Evolutionary conservation across 2,113 vertebrate species (phyloP).

Genomic region (Helogale parvula): DNA sequence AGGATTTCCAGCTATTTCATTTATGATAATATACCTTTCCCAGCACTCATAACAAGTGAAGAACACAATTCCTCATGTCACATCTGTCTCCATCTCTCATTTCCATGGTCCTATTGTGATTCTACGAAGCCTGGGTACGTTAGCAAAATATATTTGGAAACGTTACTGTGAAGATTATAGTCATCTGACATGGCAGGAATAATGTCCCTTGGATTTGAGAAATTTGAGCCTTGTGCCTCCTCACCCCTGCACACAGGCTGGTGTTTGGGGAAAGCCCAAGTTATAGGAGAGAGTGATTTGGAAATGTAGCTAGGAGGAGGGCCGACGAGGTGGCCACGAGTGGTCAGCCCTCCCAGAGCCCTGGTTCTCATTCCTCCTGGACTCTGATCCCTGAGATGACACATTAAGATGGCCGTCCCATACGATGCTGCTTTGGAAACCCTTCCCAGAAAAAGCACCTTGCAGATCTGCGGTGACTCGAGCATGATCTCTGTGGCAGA

Average conservation of each 20-base stretch:
- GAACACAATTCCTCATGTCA: slow-evolving; percentile 57
- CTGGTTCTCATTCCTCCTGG: neutral
- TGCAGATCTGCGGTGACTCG: neutral
- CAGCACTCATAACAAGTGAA: slow-evolving; percentile 14
- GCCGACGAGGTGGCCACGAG: neutral
- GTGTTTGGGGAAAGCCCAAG: neutral
- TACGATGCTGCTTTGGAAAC: neutral
- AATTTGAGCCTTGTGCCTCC: neutral
- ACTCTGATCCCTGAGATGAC: neutral
- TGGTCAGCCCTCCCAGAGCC: neutral
- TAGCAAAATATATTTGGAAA: slow-evolving; percentile 39
- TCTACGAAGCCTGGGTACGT: neutral
- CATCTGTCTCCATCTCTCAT: slow-evolving; percentile 29
- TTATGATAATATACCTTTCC: slow-evolving; percentile 57
- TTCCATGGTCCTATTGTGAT: slow-evolving; percentile 14
- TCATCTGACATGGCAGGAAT: neutral
- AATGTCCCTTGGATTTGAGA: neutral
- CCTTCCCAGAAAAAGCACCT: neutral
- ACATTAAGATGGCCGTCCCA: neutral
- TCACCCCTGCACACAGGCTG: neutral
- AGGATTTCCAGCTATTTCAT: slow-evolving; percentile 41
- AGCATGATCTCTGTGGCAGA: neutral
- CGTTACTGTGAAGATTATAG: neutral
- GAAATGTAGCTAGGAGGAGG: neutral
- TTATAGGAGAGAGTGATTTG: neutral